Conservation (phyloP, 2,797 vertebrate genomes). For the Hypotaenidia philippensis region DNA sequence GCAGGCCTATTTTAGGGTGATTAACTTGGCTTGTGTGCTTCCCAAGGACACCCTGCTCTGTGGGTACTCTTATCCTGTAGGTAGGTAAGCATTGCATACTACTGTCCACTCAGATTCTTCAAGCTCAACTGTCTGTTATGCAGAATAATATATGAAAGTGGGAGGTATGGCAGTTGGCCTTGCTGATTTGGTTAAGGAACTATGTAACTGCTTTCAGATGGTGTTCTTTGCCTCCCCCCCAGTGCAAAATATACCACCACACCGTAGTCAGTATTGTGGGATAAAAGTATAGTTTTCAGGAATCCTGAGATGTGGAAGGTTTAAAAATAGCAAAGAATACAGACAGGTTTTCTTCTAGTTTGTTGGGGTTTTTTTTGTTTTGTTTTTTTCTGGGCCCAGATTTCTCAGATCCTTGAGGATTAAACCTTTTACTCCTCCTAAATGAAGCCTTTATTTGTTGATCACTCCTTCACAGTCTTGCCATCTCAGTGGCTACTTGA, state of each 20-base stretch:
- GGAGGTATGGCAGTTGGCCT: background rate
- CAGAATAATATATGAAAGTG: background rate
- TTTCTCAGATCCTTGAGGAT: background rate
- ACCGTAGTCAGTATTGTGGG: background rate
- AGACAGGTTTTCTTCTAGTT: background rate
- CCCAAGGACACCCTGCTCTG: background rate
- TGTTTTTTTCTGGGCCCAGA: background rate
- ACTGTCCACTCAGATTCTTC: background rate
- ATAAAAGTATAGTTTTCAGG: background rate
- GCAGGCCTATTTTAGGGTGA: background rate
- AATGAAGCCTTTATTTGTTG: background rate
- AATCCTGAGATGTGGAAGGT: background rate
- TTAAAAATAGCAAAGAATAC: background rate
- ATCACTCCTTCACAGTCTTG: background rate
- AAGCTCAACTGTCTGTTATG: background rate
- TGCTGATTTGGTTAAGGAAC: background rate
- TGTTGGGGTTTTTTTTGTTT: background rate
- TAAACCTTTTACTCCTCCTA: background rate
- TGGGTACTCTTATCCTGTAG: background rate
- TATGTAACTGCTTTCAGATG: background rate
- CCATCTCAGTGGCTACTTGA: background rate
- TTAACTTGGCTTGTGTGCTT: background rate
- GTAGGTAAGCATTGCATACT: background rate
- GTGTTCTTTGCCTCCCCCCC: background rate
- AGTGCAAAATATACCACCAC: background rate